Percentiles rank a stretch among this genome's conserved stretches.
Conservation (phyloP, 2,888 invertebrate genomes). For the Brenthis ino region DNA sequence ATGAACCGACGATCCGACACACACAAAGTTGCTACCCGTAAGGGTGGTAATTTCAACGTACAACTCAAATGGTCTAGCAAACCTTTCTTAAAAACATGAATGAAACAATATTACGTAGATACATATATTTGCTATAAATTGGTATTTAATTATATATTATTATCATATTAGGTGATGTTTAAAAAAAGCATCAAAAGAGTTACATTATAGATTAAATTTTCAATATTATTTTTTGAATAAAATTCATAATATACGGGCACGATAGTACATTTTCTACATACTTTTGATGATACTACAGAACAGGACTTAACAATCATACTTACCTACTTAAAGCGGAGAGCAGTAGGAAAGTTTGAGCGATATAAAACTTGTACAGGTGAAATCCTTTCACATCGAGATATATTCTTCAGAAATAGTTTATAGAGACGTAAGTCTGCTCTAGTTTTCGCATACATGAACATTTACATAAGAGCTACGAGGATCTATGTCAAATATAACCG, state of each 20-base stretch:
- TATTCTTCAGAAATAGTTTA: conserved; percentile 3
- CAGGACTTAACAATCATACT: neutral
- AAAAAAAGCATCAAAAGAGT: too few relatives aligned
- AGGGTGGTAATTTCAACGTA: conserved; percentile 44
- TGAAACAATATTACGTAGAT: too few relatives aligned
- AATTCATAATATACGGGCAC: too few relatives aligned
- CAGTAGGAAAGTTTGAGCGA: too few relatives aligned
- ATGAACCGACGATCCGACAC: conserved; percentile 72
- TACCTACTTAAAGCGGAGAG: neutral
- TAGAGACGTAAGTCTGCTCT: conserved; percentile 5
- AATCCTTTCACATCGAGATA: conserved; percentile 1
- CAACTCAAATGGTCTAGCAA: conserved; percentile 8
- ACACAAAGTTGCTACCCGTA: conserved; percentile 55
- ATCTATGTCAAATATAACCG: conserved; percentile 7
- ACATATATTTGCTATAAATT: neutral
- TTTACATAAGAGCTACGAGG: conserved; percentile 13
- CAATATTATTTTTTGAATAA: too few relatives aligned
- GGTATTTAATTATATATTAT: conserved; percentile 1
- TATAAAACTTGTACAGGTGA: neutral
- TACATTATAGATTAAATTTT: too few relatives aligned
- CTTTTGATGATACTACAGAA: neutral
- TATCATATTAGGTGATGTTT: too few relatives aligned
- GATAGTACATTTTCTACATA: neutral
- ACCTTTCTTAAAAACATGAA: conserved; percentile 1
- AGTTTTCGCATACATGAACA: conserved; percentile 14